Evolutionary conservation across 2,113 vertebrate species (phyloP).

Genomic region (Hemichromis elongatus): DNA sequence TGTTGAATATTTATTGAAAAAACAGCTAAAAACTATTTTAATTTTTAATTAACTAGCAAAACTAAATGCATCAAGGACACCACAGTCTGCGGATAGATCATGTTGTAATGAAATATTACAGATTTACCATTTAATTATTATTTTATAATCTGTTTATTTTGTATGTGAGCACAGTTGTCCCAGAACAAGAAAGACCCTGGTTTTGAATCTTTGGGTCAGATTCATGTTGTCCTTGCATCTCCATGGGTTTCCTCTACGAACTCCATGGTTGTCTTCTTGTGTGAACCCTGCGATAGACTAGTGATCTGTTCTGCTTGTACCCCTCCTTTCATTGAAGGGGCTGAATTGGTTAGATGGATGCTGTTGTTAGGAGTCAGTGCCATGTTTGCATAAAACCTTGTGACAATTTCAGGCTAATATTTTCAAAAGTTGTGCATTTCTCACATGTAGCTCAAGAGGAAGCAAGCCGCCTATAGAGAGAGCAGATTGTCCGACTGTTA

Average conservation of each 20-base stretch:
- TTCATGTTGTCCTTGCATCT: background rate
- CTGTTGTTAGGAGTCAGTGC: background rate
- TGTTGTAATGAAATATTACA: background rate
- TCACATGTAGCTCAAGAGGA: background rate
- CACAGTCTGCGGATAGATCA: background rate
- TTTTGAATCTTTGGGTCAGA: background rate
- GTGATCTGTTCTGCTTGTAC: background rate
- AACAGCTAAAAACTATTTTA: too few species aligned
- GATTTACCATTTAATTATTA: too few species aligned
- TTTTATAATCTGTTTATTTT: background rate
- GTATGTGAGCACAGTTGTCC: background rate
- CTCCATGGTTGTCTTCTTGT: background rate
- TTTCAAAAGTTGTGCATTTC: background rate
- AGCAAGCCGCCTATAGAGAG: background rate
- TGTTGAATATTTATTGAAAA: too few species aligned
- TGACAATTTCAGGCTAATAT: background rate
- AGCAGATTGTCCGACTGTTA: background rate
- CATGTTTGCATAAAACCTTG: background rate
- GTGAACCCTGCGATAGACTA: background rate
- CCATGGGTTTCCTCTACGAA: background rate
- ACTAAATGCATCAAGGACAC: too few species aligned
- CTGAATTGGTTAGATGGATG: background rate
- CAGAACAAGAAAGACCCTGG: background rate
- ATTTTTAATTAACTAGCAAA: too few species aligned
- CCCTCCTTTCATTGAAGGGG: background rate